Conservation (phyloP, 2,888 invertebrate species). For the Agrochola litura region DNA sequence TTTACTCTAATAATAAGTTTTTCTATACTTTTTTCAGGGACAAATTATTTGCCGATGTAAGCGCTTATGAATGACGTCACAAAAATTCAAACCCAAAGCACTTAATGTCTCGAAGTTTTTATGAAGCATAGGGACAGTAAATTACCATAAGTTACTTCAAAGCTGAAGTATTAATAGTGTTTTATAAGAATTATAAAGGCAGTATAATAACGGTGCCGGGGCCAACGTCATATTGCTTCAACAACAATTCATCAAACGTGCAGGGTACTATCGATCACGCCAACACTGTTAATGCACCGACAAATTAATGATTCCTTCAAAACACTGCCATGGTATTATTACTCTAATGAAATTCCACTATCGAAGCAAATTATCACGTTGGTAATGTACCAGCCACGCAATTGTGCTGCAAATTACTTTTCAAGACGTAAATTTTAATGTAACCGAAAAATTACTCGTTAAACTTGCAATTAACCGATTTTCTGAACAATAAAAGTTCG, state of each 20-base stretch:
- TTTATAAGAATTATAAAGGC: conserved; percentile 53
- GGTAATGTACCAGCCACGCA: conserved; percentile 41
- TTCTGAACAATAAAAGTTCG: conserved; percentile 53
- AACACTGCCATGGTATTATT: conserved; percentile 74
- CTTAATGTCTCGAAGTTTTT: not conserved
- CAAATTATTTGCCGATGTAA: not conserved
- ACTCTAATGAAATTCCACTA: conserved; percentile 74
- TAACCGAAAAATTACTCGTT: conserved; percentile 54
- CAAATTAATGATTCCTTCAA: conserved; percentile 81
- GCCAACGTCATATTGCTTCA: conserved; percentile 61
- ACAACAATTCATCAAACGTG: conserved; percentile 79
- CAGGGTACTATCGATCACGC: conserved; percentile 78
- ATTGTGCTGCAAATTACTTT: conserved; percentile 63
- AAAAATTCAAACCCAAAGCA: conserved; percentile 7
- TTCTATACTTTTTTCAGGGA: not conserved
- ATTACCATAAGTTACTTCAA: conserved; percentile 22
- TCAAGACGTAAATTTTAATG: conserved; percentile 51
- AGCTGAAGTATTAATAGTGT: conserved; percentile 56
- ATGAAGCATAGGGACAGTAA: conserved; percentile 8
- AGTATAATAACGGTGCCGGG: conserved; percentile 55
- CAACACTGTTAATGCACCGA: conserved; percentile 76
- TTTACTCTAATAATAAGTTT: not conserved
- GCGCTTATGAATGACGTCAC: not conserved
- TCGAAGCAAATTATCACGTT: conserved; percentile 67
- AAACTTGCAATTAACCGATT: conserved; percentile 58